A percentile compares a stretch with the other conserved stretches of the same genome.
phyloP scores from a whole-genome alignment of 2,888 invertebrate species.

The Hirtodrosophila alboralis region DNA sequence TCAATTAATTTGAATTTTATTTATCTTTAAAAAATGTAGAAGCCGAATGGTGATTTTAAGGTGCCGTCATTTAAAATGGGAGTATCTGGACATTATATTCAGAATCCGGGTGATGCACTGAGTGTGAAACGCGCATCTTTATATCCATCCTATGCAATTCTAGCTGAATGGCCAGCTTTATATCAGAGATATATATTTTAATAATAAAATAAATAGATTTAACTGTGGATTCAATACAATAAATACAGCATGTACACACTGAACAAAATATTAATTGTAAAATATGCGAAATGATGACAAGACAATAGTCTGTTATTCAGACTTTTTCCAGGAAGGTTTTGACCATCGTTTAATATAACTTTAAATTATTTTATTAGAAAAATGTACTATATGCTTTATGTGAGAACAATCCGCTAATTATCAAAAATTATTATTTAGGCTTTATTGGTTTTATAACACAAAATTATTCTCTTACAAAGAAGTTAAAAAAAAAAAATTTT shows the following conservation, averaged over 20 bases:
- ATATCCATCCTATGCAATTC: constrained; percentile 84
- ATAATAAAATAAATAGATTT: neutral
- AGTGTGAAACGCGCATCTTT: constrained; percentile 82
- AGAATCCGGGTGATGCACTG: constrained; percentile 82
- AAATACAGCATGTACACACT: neutral
- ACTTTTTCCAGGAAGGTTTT: too few species aligned
- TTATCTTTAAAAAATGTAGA: constrained; percentile 24
- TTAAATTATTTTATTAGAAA: too few species aligned
- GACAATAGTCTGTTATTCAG: too few species aligned
- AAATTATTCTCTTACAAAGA: too few species aligned
- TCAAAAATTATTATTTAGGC: too few species aligned
- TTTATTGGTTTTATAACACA: too few species aligned
- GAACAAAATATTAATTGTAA: too few species aligned
- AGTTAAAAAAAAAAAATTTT: too few species aligned
- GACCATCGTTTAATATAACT: too few species aligned
- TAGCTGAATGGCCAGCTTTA: constrained; percentile 84
- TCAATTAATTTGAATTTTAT: neutral
- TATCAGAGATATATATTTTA: constrained; percentile 83
- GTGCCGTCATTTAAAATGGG: constrained; percentile 82
- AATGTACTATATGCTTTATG: too few species aligned
- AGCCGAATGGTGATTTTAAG: constrained; percentile 55
- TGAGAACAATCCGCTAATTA: too few species aligned
- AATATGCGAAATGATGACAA: too few species aligned
- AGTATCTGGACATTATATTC: constrained; percentile 84
- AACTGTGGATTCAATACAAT: neutral